Evolutionary conservation across 1,140 invertebrate genomes (phyloP).

Genomic region (Dryas iulia): DNA sequence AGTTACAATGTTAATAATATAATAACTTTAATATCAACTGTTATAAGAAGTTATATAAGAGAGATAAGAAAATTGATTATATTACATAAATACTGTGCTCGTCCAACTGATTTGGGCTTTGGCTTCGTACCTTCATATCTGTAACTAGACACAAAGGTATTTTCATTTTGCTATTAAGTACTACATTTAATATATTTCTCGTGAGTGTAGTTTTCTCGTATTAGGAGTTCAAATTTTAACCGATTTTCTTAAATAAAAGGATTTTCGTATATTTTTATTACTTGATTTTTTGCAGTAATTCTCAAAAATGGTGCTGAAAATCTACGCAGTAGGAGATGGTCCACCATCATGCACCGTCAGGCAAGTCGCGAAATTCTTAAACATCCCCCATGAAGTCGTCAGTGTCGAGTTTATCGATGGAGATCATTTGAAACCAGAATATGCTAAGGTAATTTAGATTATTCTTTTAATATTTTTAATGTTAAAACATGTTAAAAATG

Average conservation of each 20-base stretch:
- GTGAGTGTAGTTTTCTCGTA: background rate
- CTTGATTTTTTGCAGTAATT: background rate
- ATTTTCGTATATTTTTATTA: too few relatives aligned
- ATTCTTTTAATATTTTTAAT: too few relatives aligned
- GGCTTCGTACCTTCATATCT: background rate
- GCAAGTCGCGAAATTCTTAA: conserved; percentile 83
- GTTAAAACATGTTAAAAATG: too few relatives aligned
- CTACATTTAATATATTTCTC: too few relatives aligned
- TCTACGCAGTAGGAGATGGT: conserved; percentile 87
- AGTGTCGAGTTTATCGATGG: conserved; percentile 85
- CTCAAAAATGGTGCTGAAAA: conserved; percentile 78
- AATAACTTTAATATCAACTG: background rate
- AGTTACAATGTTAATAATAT: too few relatives aligned
- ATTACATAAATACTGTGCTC: background rate
- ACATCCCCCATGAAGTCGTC: conserved; percentile 83
- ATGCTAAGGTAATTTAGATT: conserved; percentile 81
- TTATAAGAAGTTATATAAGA: background rate
- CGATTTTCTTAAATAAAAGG: too few relatives aligned
- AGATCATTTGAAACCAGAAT: conserved; percentile 87
- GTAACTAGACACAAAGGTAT: background rate
- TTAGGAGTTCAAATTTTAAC: background rate
- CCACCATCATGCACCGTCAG: conserved; percentile 87
- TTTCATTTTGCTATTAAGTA: background rate
- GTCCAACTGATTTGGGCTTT: background rate
- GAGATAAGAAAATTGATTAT: background rate